Evolutionary conservation across 1,140 invertebrate species (phyloP), one percentile per base, ranked within the genome.

Genomic region (Sipha flava): DNA sequence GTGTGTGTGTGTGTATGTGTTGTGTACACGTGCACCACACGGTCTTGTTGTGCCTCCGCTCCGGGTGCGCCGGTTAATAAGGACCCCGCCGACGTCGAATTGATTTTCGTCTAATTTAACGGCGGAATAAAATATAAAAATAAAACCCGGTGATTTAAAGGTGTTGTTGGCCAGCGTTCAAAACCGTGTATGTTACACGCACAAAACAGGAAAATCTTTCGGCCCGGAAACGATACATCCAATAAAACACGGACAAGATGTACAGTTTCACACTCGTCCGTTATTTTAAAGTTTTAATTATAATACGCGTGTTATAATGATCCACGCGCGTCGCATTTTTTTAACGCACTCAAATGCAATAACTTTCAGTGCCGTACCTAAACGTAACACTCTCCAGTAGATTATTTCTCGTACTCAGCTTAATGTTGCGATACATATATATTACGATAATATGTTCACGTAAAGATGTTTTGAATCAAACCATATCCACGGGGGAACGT

Each of bases 141-240:
- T 77, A 77, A 77, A 77, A 77, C 73, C 47, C 23, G 54, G 52
- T 77, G 73, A 77, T 77, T 77, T 77, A 77, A 77, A 77, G 73
- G 73, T 77, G 73, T 77, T 52, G 43, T 77, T 77, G 73, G 73
- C 73, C 49, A 10, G 34, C 34, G 31, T n/a, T 52, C 73, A 77
- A 77, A 43, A 57, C 52, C 14, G 73, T 26, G 49, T 77, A 14
- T 37, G 73, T 57, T 37, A 59, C 52, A 54, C 70, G 14, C 70
- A 43, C 34, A 47, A 77, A 54, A 40, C 47, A 52, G 31, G 47
- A 52, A 54, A 52, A 37, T 49, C 29, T n/a, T n/a, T 54, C 73
- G 21, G 66, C 14, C 73, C 73, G 73, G 73, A 77, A 77, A 77
- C 73, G 52, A 57, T 57, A 77, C 26, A 57, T 57, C 73, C 73